These are phyloP conservation scores for Euplexia lucipara DNA, from an alignment of 2,888 invertebrate species.

Conservation along the genomic window DNA sequence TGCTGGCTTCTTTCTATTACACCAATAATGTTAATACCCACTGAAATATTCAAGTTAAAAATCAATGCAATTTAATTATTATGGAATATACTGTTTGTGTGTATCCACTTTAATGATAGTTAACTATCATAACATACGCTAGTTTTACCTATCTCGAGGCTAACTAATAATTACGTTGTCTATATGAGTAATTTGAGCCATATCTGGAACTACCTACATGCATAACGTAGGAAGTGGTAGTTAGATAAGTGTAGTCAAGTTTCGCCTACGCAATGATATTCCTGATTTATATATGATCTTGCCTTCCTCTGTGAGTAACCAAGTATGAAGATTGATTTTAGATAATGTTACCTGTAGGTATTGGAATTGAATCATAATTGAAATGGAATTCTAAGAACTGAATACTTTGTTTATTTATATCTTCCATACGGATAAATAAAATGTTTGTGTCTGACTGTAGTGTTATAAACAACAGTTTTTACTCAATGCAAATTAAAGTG, in stretches of 20 bases:
- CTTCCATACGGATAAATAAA: too few relatives aligned
- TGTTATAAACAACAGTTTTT: too few relatives aligned
- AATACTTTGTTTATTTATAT: too few relatives aligned
- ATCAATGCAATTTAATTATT: too few relatives aligned
- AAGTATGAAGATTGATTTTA: slow-evolving; percentile 26
- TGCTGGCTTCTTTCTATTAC: too few relatives aligned
- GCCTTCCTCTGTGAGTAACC: slow-evolving; percentile 19
- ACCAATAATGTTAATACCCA: too few relatives aligned
- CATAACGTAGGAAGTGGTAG: slow-evolving; percentile 55
- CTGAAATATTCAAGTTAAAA: background rate
- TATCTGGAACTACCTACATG: slow-evolving; percentile 17
- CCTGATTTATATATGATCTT: slow-evolving; percentile 30
- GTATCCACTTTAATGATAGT: background rate
- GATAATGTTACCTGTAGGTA: background rate
- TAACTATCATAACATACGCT: background rate
- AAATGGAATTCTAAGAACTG: too few relatives aligned
- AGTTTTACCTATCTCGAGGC: background rate
- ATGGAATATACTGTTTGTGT: too few relatives aligned
- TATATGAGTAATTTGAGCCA: slow-evolving; percentile 38
- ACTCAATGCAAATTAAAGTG: too few relatives aligned
- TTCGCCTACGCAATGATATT: slow-evolving; percentile 49
- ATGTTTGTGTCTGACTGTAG: too few relatives aligned
- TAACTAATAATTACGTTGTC: slow-evolving; percentile 22
- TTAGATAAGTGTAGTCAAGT: slow-evolving; percentile 57
- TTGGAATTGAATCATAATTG: background rate